Evolutionary conservation across 2,888 invertebrate genomes (phyloP).

Genomic region (Lydus trimaculatus): DNA sequence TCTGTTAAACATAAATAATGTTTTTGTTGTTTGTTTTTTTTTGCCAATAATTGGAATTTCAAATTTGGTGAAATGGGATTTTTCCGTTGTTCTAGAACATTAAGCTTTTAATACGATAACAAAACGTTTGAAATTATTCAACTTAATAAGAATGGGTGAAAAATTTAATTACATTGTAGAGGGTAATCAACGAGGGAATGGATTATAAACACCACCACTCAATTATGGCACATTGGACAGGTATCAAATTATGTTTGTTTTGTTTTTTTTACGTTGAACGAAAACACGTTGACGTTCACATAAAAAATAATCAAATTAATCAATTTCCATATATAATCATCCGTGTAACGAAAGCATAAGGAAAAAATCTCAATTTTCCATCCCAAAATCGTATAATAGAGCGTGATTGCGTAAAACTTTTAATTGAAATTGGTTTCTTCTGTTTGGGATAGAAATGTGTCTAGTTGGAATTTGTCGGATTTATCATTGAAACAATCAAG

Average conservation of each 20-base stretch:
- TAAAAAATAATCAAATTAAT: background rate
- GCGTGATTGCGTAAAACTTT: background rate
- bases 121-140: background rate
- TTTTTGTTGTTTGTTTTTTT: background rate
- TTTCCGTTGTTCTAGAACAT: background rate
- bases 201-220: background rate
- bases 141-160: background rate
- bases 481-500: background rate
- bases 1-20: background rate
- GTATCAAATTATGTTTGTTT: too few relatives aligned
- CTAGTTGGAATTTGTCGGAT: background rate
- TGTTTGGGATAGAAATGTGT: background rate
- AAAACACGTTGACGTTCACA: background rate
- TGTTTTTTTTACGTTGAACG: background rate
- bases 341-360: background rate
- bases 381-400: too few relatives aligned
- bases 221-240: background rate
- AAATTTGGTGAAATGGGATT: background rate
- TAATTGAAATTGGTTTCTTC: background rate
- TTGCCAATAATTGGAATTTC: background rate
- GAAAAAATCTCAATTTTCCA: constrained; percentile 3
- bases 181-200: background rate
- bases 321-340: background rate
- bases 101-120: constrained; percentile 3
- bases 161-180: constrained; percentile 2